A percentile compares a stretch with the other conserved stretches of the same genome.
Evolutionary conservation across 2,888 invertebrate genomes (phyloP).

Genomic region (Pristionchus exspectatus): DNA sequence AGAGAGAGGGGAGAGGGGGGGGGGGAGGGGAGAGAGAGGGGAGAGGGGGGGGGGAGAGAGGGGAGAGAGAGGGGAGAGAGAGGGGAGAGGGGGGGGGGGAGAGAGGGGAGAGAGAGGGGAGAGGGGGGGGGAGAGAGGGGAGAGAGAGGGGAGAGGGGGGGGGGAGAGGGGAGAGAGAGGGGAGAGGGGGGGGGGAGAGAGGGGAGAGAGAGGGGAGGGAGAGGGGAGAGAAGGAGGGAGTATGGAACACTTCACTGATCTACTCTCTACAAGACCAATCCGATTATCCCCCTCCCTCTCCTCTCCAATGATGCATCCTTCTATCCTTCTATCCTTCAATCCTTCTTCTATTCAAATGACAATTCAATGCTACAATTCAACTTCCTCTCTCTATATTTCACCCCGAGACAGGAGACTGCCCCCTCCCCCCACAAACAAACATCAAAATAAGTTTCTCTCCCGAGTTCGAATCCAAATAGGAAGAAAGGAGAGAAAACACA

Average conservation of each 20-base stretch:
- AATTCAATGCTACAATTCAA: neutral
- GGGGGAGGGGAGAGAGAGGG: neutral
- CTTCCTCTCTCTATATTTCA: no score
- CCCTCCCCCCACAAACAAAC: neutral
- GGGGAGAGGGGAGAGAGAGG: neutral
- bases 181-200: neutral
- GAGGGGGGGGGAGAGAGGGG: no score
- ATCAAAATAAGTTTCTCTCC: neutral
- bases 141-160: neutral
- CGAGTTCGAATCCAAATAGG: no score
- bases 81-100: neutral
- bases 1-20: neutral
- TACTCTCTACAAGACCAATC: neutral
- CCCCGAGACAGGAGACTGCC: no score
- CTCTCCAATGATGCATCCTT: neutral
- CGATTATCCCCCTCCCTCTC: neutral
- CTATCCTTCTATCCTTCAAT: neutral
- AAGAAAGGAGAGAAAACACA: neutral
- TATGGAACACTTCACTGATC: constrained; percentile 3
- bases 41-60: no score
- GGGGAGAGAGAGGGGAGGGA: neutral
- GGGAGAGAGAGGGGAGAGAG: no score
- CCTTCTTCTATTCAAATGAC: neutral
- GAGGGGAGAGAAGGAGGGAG: neutral
- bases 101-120: neutral